These are phyloP conservation scores for Sternarchorhynchus goeldii DNA, from an alignment of 2,797 vertebrate species.

Conservation along the genomic window DNA sequence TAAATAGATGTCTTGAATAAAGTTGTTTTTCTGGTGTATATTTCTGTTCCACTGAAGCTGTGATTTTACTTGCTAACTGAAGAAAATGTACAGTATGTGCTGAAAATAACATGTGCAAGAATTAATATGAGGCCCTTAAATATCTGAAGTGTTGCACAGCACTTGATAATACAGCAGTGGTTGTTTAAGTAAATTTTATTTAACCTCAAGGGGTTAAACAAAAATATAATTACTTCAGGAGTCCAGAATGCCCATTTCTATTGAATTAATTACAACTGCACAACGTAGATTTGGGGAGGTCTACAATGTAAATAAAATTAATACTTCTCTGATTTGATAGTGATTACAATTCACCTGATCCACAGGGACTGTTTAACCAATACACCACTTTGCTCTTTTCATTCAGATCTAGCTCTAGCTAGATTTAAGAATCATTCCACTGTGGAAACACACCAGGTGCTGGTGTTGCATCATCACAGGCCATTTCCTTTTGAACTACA, in stretches of 20 bases:
- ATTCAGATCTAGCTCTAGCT: background rate
- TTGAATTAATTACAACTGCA: slow-evolving; percentile 15
- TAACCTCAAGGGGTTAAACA: background rate
- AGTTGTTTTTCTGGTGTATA: background rate
- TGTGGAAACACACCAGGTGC: background rate
- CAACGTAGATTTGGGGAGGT: background rate
- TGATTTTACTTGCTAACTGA: slow-evolving; percentile 31
- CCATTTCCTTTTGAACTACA: background rate
- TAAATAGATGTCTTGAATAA: background rate
- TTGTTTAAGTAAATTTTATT: slow-evolving; percentile 6
- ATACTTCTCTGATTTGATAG: background rate
- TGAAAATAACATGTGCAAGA: slow-evolving; percentile 13
- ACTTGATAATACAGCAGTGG: slow-evolving; percentile 16
- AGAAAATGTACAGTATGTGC: background rate
- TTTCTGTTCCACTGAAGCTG: background rate
- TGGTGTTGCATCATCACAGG: background rate
- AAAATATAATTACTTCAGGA: background rate
- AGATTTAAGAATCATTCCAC: background rate
- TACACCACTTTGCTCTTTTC: background rate
- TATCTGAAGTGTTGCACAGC: slow-evolving; percentile 27
- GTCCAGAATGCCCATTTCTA: background rate
- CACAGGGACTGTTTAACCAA: background rate
- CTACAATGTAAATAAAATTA: background rate
- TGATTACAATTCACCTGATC: background rate
- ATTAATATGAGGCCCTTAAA: slow-evolving; percentile 36